These are phyloP conservation scores for Platycheirus albimanus DNA, from an alignment of 2,888 invertebrate genomes.

Conservation along the genomic window DNA sequence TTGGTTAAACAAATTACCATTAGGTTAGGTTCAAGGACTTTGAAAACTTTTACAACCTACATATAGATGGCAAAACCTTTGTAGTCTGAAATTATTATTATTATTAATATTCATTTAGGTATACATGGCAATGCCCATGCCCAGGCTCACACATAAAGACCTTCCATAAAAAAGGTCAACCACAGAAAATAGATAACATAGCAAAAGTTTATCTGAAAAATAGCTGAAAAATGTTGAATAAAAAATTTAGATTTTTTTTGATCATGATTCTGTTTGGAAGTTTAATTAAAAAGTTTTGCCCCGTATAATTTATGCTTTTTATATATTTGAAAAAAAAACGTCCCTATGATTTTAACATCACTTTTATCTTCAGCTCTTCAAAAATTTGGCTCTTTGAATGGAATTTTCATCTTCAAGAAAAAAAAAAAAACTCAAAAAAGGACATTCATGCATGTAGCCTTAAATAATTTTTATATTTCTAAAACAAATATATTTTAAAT, in stretches of 20 bases:
- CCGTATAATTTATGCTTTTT: neutral
- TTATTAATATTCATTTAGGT: constrained; percentile 8
- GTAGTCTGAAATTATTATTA: neutral
- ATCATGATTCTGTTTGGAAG: neutral
- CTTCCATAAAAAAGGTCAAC: too few relatives aligned
- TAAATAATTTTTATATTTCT: constrained; percentile 13
- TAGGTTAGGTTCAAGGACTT: neutral
- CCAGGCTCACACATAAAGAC: too few relatives aligned
- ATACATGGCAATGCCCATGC: too few relatives aligned
- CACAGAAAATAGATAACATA: neutral
- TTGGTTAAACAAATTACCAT: neutral
- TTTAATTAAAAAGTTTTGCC: neutral
- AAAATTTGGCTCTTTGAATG: constrained; percentile 2
- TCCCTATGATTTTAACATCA: too few relatives aligned
- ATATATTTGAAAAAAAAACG: too few relatives aligned
- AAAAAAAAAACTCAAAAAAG: constrained; percentile 6
- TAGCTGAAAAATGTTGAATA: too few relatives aligned
- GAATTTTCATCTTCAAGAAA: neutral
- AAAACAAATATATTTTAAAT: constrained; percentile 15
- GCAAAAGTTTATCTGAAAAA: neutral
- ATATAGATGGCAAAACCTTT: neutral
- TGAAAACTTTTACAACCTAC: neutral
- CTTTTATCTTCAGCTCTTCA: constrained; percentile 12
- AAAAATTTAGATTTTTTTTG: neutral
- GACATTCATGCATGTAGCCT: constrained; percentile 43